phyloP scores from a whole-genome alignment of 2,113 vertebrate genomes.

The Piprites chloris region DNA sequence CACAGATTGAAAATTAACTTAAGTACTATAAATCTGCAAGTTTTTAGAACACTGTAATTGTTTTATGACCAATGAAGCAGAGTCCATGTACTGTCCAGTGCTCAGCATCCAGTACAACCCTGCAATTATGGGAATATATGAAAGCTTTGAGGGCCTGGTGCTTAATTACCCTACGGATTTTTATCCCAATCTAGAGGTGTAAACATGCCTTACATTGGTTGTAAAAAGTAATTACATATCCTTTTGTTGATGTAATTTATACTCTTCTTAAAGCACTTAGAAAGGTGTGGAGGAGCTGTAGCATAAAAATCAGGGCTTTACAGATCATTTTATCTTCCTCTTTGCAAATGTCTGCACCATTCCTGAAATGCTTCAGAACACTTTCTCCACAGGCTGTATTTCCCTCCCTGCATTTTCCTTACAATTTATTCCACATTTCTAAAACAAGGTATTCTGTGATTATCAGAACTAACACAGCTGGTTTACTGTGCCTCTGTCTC shows the following conservation, averaged over 20 bases:
- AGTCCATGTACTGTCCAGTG: neutral
- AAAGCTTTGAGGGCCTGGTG: slow-evolving; percentile 11
- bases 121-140: slow-evolving; percentile 28
- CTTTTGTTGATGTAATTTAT: slow-evolving; percentile 54
- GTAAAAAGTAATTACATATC: slow-evolving; percentile 65
- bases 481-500: neutral
- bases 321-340: slow-evolving; percentile 6
- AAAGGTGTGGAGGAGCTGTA: slow-evolving; percentile 17
- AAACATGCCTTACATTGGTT: slow-evolving; percentile 34
- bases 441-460: neutral
- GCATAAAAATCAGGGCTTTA: slow-evolving; percentile 27
- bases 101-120: slow-evolving; percentile 26
- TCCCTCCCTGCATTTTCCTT: neutral
- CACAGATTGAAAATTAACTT: slow-evolving; percentile 1
- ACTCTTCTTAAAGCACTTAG: slow-evolving; percentile 43
- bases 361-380: neutral
- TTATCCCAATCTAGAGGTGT: slow-evolving; percentile 46
- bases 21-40: neutral
- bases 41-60: slow-evolving; percentile 25
- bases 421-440: neutral
- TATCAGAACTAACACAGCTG: neutral
- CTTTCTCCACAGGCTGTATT: neutral
- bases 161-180: slow-evolving; percentile 28
- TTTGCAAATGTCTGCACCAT: neutral
- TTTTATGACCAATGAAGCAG: slow-evolving; percentile 10